Evolutionary conservation across 2,797 vertebrate species (phyloP), one percentile per base, ranked within the genome.

Genomic region (Myiothlypis chrysogaster): DNA sequence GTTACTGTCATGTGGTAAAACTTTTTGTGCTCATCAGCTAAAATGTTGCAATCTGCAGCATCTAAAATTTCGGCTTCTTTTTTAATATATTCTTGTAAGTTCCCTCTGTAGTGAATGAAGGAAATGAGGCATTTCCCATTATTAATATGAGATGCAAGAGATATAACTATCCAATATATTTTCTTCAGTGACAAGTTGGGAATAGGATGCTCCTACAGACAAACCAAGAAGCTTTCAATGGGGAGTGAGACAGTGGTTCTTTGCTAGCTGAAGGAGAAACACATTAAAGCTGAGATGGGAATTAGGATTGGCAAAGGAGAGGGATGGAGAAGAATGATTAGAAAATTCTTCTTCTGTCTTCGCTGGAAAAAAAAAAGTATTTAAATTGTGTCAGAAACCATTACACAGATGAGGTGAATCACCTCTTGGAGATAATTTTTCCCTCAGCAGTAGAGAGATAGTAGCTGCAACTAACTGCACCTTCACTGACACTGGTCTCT

Each of bases 11-110:
- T 4, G 1, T 56, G 34, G 21, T 37, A 83, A 81, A 75, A 24
- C 5, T 4, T 46, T 39, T 43, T 39, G 9, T 60, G 52, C 24
- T 87, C 0, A 0, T 87, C 49, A 46, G 44, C 22, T 41, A 72
- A 56, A 55, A n/a, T 30, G 8, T 27, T 72, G 57, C 44, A 49
- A 65, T 73, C 23, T 7, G 15, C 27, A 43, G 39, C n/a, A 77
- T 50, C 19, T 76, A 80, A 80, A 73, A 77, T 88, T 46, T 41
- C 57, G 64, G 24, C 17, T 79, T 72, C 44, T 20, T 34, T 7
- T 41, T 44, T 66, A 19, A 46, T 46, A 14, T 59, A 10, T 73
- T 73, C 8, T 39, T 55, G 4, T 32, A 47, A 1, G 22, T 52
- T 77, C 14, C 35, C 25, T 80, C 34, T 63, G 30, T 12, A 70